Evolutionary conservation across 2,888 invertebrate genomes (phyloP).

Genomic region (Amorpha juglandis): DNA sequence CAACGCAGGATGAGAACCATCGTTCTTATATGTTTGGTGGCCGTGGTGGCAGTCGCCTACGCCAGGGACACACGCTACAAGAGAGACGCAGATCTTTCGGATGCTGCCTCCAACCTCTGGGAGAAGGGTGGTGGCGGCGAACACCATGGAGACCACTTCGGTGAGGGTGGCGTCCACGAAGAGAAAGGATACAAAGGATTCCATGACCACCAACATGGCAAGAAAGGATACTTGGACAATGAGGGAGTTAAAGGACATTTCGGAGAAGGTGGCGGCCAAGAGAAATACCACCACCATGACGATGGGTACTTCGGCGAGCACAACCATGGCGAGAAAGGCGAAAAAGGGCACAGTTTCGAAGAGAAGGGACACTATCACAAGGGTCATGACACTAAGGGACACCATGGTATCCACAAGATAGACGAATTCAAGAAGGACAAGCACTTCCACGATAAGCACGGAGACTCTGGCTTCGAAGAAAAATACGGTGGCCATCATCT

Average conservation of each 20-base stretch:
- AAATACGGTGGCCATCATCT: slow-evolving; percentile 91
- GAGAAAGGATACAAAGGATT: slow-evolving; percentile 88
- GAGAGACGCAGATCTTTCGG: slow-evolving; percentile 77
- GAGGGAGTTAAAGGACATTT: slow-evolving; percentile 85
- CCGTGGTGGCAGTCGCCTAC: slow-evolving; percentile 70
- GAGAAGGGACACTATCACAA: slow-evolving; percentile 89
- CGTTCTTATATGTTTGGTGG: slow-evolving; percentile 65
- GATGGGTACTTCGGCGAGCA: slow-evolving; percentile 87
- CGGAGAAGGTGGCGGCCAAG: slow-evolving; percentile 85
- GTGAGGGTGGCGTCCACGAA: slow-evolving; percentile 86
- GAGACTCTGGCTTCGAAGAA: slow-evolving; percentile 91
- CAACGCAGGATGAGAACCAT: slow-evolving; percentile 65
- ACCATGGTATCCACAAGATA: slow-evolving; percentile 92
- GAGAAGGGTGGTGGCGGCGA: slow-evolving; percentile 86
- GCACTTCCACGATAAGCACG: slow-evolving; percentile 93
- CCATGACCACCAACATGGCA: slow-evolving; percentile 86
- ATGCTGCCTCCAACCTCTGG: slow-evolving; percentile 78
- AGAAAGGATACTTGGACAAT: slow-evolving; percentile 89
- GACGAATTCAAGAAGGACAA: slow-evolving; percentile 94
- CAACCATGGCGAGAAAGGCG: slow-evolving; percentile 86
- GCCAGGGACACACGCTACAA: slow-evolving; percentile 78
- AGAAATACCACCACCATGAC: slow-evolving; percentile 86
- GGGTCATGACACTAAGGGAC: slow-evolving; percentile 93
- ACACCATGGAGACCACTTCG: slow-evolving; percentile 85
- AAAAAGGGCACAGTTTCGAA: slow-evolving; percentile 83